Base-by-base conservation (phyloP, 2,797 vertebrate genomes). In the Epinephelus awoara region DNA sequence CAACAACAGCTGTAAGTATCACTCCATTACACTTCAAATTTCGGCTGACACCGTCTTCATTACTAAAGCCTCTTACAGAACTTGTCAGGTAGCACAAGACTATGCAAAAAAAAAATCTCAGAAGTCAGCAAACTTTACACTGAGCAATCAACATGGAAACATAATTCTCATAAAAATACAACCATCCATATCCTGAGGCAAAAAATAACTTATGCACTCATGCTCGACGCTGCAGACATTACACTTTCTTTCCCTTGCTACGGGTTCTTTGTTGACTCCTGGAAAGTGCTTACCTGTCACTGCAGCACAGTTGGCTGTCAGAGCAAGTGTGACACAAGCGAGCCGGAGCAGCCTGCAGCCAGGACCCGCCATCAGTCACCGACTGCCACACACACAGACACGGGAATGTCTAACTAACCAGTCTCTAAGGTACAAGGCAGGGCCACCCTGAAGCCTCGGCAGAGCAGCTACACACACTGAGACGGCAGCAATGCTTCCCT, bases 261-360 rank as follows among this genome's bases (percentile, higher is more conserved):
- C 93, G 86, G 86, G 73, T 89, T 90, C 90, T 92, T 91, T 92
- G 89, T 92, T 89, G 89, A 91, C 91, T 90, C 80, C 85, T 83
- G 83, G 88, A 92, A 91, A 88, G 89, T 92, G 89, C 92, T 93
- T 94, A 95, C 94, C 94, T 95, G 94, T 93, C 91, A 91, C 62
- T 58, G 88, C 82, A 75, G 87, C 83, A 76, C 85, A 90, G 84
- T 88, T 76, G 89, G 88, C 91, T 91, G 90, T 93, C 93, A 93
- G 29, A 84, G 88, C 42, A 12, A 93, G 88, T 77, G 92, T 85
- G 87, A 93, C 89, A 91, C 89, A 63, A 86, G 84, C 85, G 72
- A 92, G 84, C 87, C 88, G 62, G 80, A 87, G 85, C 83, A 91
- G 90, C 88, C 90, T 88, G 86, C 86, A 93, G 92, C 90, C 86